Conservation (phyloP, 2,113 vertebrate genomes). For the Telmatochromis brachygnathus region DNA sequence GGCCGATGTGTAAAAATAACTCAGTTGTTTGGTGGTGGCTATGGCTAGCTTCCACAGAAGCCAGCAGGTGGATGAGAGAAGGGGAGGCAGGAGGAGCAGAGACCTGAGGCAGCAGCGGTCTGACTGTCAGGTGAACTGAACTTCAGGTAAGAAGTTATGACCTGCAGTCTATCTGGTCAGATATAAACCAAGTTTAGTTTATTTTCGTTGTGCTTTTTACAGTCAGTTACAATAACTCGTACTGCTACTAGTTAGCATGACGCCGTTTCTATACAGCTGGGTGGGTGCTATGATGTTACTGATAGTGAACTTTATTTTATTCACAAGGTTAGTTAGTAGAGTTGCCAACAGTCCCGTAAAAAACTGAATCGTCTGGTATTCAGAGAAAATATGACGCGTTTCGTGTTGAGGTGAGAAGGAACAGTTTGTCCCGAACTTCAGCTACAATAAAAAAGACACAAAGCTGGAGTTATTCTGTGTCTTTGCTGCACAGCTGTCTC, state of each 20-base stretch:
- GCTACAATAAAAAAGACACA: too few relatives aligned
- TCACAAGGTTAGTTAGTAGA: too few relatives aligned
- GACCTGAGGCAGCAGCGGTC: fast-evolving
- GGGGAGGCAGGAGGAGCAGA: fast-evolving
- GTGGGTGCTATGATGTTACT: fast-evolving
- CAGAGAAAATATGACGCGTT: fast-evolving
- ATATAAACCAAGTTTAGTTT: too few relatives aligned
- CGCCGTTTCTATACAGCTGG: too few relatives aligned
- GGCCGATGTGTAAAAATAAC: fast-evolving
- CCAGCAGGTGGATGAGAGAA: fast-evolving
- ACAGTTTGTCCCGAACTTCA: fast-evolving
- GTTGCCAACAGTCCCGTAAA: fast-evolving
- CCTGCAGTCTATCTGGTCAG: fast-evolving
- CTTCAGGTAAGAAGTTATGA: not conserved
- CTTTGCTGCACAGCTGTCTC: too few relatives aligned
- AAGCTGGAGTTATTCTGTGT: too few relatives aligned
- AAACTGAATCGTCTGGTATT: fast-evolving
- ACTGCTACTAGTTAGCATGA: too few relatives aligned
- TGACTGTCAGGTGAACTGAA: fast-evolving
- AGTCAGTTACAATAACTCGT: too few relatives aligned
- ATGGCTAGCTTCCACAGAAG: fast-evolving
- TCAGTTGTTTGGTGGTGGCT: not conserved
- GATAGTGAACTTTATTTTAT: too few relatives aligned
- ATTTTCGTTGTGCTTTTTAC: fast-evolving
- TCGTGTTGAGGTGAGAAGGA: fast-evolving